A percentile compares a stretch with the other conserved stretches of the same genome.
Conservation (phyloP, 2,797 vertebrate species). For the Enteromius thamalakanensis region DNA sequence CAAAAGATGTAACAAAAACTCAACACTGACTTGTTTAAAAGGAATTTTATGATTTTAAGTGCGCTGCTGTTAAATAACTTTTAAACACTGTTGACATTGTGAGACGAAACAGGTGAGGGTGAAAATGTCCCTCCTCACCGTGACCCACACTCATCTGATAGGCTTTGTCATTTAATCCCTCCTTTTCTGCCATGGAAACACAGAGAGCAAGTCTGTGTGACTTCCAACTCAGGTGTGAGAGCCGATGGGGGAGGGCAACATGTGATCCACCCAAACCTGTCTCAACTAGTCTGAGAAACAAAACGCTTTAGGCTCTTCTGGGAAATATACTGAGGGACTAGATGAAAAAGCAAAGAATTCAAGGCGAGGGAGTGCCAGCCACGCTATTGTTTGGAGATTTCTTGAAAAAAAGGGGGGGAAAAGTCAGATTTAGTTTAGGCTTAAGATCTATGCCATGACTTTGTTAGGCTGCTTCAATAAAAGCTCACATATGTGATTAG, state of each 20-base stretch:
- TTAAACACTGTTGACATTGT: conserved; percentile 15
- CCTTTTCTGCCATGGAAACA: conserved; percentile 52
- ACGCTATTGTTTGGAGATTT: not conserved
- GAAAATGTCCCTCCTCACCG: conserved; percentile 5
- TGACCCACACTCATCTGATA: conserved; percentile 21
- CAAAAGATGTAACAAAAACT: not conserved
- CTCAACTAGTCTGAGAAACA: conserved; percentile 46
- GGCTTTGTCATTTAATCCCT: conserved; percentile 39
- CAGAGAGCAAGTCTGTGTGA: conserved; percentile 10
- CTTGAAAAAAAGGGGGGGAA: not conserved
- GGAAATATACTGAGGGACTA: conserved; percentile 21
- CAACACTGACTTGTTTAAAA: not conserved
- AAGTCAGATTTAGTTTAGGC: not conserved
- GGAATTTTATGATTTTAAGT: too few relatives aligned
- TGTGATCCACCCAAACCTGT: conserved; percentile 55
- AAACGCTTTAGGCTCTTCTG: conserved; percentile 20
- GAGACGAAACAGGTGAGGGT: not conserved
- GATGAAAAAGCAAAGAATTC: not conserved
- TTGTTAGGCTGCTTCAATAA: not conserved
- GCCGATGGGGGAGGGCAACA: conserved; percentile 20
- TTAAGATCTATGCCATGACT: not conserved
- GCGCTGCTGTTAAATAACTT: not conserved
- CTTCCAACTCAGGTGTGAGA: conserved; percentile 33
- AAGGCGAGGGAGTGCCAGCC: not conserved
- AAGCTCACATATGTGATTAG: not conserved